Conservation (phyloP, 2,888 invertebrate species). For the Eurytoma adleriae region DNA sequence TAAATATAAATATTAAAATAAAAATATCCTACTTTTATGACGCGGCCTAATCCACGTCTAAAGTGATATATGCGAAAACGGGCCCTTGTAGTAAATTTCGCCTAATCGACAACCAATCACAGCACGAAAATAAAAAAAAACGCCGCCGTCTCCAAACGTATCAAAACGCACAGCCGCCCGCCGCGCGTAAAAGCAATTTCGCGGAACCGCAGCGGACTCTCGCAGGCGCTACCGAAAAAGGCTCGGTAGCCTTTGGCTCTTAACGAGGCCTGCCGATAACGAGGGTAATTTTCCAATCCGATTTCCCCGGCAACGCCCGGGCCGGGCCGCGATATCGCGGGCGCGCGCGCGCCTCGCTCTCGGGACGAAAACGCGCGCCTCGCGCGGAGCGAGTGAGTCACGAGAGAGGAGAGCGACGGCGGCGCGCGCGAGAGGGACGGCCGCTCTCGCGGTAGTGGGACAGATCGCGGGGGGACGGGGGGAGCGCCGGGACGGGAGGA, state of each 20-base stretch:
- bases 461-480: constrained; percentile 55
- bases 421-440: constrained; percentile 15
- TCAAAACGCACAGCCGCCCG: neutral
- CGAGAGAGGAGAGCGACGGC: constrained; percentile 12
- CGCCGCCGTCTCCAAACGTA: no score
- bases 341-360: neutral
- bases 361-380: neutral
- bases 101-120: neutral
- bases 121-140: no score
- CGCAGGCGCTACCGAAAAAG: neutral
- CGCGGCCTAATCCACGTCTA: no score
- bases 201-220: neutral
- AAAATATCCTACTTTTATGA: no score
- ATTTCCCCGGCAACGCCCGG: neutral
- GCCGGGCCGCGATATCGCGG: neutral
- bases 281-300: constrained; percentile 26
- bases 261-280: constrained; percentile 19
- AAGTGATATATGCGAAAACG: no score
- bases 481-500: constrained; percentile 56
- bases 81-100: no score
- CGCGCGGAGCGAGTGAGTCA: neutral
- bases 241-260: constrained; percentile 1
- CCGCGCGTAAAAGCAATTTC: neutral
- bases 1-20: no score
- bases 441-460: constrained; percentile 55